Evolutionary conservation across 2,113 vertebrate species (phyloP).

Genomic region (Tautogolabrus adspersus): DNA sequence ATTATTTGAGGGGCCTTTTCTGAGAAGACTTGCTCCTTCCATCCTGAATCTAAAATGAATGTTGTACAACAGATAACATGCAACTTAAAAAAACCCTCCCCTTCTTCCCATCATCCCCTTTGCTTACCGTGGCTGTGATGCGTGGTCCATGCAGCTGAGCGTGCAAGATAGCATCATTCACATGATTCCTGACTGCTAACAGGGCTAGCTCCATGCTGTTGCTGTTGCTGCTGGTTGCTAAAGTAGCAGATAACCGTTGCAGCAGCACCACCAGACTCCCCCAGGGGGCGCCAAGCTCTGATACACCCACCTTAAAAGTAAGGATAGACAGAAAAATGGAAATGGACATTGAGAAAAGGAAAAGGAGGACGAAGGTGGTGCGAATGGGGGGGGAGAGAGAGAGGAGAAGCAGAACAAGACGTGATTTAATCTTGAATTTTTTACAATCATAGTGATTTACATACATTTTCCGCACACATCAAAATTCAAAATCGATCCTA

Average conservation of each 20-base stretch:
- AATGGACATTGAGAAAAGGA: not conserved
- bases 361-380: not conserved
- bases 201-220: conserved; percentile 88
- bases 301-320: conserved; percentile 76
- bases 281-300: conserved; percentile 89
- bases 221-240: conserved; percentile 84
- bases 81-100: not conserved
- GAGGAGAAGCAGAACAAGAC: not conserved
- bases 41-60: not conserved
- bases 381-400: not conserved
- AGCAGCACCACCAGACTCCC: conserved; percentile 86
- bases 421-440: not conserved
- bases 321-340: not conserved
- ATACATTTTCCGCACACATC: not conserved
- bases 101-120: not conserved
- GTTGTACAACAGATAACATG: not conserved
- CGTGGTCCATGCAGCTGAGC: conserved; percentile 89
- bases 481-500: not conserved
- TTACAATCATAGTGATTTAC: no score
- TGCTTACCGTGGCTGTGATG: conserved; percentile 88
- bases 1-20: not conserved
- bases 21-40: not conserved
- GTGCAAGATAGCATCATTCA: conserved; percentile 90
- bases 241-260: conserved; percentile 84
- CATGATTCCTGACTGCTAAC: conserved; percentile 82